Percentiles rank a stretch among this genome's conserved stretches.
Conservation (phyloP, 2,797 vertebrate species). For the Lepilemur ruficaudatus region DNA sequence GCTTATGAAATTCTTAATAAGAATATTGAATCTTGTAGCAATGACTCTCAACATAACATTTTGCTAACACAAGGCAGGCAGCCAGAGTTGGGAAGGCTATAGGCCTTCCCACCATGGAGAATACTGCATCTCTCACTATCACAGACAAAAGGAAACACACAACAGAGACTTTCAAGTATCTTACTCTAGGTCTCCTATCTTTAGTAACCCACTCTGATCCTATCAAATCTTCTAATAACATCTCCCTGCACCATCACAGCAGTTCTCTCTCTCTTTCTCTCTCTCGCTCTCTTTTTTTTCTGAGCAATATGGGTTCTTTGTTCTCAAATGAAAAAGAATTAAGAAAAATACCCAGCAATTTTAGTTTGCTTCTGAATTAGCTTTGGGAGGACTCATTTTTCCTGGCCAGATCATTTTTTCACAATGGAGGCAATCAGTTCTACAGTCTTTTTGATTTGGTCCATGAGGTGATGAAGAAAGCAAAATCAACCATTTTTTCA, state of each 20-base stretch:
- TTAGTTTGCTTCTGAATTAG: constrained; percentile 47
- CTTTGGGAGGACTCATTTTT: not conserved
- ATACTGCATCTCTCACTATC: not conserved
- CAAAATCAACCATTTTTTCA: constrained; percentile 46
- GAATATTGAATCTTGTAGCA: not conserved
- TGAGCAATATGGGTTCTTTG: not conserved
- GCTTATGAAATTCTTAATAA: constrained; percentile 48
- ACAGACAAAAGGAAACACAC: not conserved
- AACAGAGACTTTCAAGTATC: not conserved
- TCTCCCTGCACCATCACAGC: not conserved
- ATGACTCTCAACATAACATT: not conserved
- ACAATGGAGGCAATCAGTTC: not conserved
- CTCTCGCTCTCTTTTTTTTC: not conserved
- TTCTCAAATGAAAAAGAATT: constrained; percentile 38
- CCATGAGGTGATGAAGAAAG: constrained; percentile 36
- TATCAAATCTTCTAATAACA: not conserved
- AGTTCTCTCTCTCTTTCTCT: not conserved
- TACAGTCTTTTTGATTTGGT: constrained; percentile 50
- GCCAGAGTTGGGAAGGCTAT: not conserved
- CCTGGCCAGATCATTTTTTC: not conserved
- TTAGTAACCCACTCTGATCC: not conserved
- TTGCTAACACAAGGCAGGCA: constrained; percentile 14
- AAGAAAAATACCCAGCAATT: constrained; percentile 21
- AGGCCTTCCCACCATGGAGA: not conserved
- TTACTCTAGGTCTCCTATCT: not conserved